Conservation (phyloP, 2,888 invertebrate genomes). For the Acanthoscelides obtectus region DNA sequence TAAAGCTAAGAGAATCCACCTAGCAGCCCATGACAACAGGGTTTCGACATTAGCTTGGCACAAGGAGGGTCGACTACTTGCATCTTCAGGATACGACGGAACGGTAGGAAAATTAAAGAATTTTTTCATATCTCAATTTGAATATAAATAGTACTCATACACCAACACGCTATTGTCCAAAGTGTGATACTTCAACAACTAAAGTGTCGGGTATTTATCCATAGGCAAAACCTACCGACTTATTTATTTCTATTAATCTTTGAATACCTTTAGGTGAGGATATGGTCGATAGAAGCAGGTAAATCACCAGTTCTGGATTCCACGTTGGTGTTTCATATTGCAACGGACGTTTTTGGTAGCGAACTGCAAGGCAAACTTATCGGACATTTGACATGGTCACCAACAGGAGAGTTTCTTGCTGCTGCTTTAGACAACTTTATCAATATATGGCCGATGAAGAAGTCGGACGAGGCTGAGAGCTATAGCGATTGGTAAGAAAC, state of each 20-base stretch:
- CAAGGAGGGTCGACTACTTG: slow-evolving; percentile 47
- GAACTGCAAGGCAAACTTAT: slow-evolving; percentile 45
- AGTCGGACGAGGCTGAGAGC: slow-evolving; percentile 29
- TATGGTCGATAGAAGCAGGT: slow-evolving; percentile 50
- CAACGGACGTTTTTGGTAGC: slow-evolving; percentile 48
- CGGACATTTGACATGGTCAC: slow-evolving; percentile 52
- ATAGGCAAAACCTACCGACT: too few relatives aligned
- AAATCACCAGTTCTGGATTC: slow-evolving; percentile 46
- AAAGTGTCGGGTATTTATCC: too few relatives aligned
- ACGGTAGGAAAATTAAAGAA: slow-evolving; percentile 47
- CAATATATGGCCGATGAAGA: slow-evolving; percentile 55
- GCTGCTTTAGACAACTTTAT: slow-evolving; percentile 55
- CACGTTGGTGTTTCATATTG: slow-evolving; percentile 52
- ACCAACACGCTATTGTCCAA: too few relatives aligned
- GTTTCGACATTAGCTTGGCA: slow-evolving; percentile 46
- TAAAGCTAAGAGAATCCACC: slow-evolving; percentile 33
- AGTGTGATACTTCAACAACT: too few relatives aligned
- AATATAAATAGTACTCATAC: too few relatives aligned
- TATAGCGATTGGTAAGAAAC: slow-evolving; percentile 34
- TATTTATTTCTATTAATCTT: too few relatives aligned
- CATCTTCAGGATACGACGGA: slow-evolving; percentile 59
- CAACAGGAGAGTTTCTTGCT: slow-evolving; percentile 52
- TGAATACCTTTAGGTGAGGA: slow-evolving; percentile 34
- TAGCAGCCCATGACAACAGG: slow-evolving; percentile 55
- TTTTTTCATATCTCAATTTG: too few relatives aligned